Base-by-base conservation (phyloP, 2,113 vertebrate genomes). In the Lichenostomus cassidix region DNA sequence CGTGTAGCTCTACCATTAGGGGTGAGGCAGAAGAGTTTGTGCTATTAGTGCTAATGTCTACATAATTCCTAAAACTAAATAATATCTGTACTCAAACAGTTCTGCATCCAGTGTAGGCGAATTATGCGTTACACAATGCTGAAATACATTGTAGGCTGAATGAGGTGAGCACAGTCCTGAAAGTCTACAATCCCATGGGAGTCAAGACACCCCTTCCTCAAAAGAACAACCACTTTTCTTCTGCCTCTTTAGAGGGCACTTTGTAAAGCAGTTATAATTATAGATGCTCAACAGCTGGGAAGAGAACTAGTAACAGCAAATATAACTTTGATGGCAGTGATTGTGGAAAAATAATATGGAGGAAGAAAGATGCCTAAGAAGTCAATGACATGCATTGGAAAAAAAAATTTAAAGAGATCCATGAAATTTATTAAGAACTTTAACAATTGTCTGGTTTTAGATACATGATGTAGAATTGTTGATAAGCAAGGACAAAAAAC, bases 221-320 rank as follows among this genome's bases (percentile, higher is more conserved):
- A 55, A 92, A 55, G 50, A 88, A 50, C 1, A 1, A 13, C 10
- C 15, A n/a, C n/a, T 88, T 92, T 67, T 70, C 67, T 93, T 81
- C 73, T 89, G 68, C 55, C 52, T 56, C 52, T 62, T 81, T 15
- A 63, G 83, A 83, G 55, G 73, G 15, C 64, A 89, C 88, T 93
- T 95, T 90, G 41, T 41, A 78, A 92, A 83, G 69, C 73, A 83
- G 80, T 88, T 90, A 35, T 83, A 96, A 94, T 92, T 93, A 97
- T 77, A 97, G 80, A 83, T 47, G 93, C 59, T 78, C 60, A 95
- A 95, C 87, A 95, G 88, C 89, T 95, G 94, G 76, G 80, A 80
- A 89, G 87, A 90, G 68, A 91, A 82, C 87, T 58, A 82, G 74
- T 60, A 92, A 87, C 49, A 76, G 87, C 88, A 91, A 95, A 83